Conservation (phyloP, 2,888 invertebrate species). For the Tenthredo mesomela region DNA sequence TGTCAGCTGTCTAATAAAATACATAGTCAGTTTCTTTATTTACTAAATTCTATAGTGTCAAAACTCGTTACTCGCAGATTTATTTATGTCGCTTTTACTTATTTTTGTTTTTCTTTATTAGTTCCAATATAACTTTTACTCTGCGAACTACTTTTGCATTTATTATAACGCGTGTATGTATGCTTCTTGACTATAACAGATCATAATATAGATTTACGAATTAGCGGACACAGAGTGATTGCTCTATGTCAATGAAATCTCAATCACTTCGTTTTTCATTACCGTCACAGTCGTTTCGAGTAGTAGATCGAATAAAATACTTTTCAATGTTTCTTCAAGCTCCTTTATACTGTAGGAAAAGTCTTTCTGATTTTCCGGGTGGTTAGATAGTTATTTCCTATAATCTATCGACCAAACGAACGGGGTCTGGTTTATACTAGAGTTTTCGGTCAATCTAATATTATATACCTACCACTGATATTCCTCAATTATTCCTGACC, state of each 20-base stretch:
- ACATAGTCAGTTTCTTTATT: conserved; percentile 3
- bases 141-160: neutral
- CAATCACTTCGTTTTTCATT: neutral
- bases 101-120: neutral
- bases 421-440: neutral
- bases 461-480: neutral
- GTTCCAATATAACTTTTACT: neutral
- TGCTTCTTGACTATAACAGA: neutral
- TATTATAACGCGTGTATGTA: neutral
- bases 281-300: neutral
- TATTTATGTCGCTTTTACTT: neutral
- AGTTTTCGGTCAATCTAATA: conserved; percentile 4
- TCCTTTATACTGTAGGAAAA: no score
- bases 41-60: neutral
- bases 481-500: conserved; percentile 1
- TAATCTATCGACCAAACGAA: neutral
- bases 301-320: neutral
- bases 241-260: neutral
- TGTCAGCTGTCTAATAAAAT: conserved; percentile 3
- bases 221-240: no score
- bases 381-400: no score
- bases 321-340: neutral
- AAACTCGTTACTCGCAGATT: conserved; percentile 3
- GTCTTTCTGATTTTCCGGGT: neutral
- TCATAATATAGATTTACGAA: no score